These are phyloP conservation scores for Tapirus indicus DNA, from an alignment of 2,797 vertebrate genomes.

Conservation along the genomic window DNA sequence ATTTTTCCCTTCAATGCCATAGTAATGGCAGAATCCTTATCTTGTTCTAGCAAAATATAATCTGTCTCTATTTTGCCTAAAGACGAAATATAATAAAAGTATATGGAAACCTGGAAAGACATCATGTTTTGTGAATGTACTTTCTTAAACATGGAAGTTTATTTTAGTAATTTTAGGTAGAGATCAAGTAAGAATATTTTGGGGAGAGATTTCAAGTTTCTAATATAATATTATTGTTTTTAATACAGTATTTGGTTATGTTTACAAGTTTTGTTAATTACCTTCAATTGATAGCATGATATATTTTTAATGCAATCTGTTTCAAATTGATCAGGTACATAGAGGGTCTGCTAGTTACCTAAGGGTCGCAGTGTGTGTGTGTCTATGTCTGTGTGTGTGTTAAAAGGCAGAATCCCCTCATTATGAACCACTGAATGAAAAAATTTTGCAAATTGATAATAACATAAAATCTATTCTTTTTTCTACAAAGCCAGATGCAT, in stretches of 20 bases:
- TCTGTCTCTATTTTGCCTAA: not conserved
- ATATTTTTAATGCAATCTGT: not conserved
- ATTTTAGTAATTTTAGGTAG: not conserved
- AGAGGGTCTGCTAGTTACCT: not conserved
- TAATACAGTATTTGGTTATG: not conserved
- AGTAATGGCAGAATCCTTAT: not conserved
- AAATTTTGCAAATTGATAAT: slow-evolving; percentile 24
- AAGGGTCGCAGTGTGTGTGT: not conserved
- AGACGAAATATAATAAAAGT: slow-evolving; percentile 49
- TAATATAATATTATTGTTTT: slow-evolving; percentile 28
- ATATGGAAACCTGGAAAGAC: slow-evolving; percentile 12
- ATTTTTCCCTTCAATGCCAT: not conserved
- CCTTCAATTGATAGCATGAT: not conserved
- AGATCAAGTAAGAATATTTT: slow-evolving; percentile 36
- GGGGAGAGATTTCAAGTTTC: slow-evolving; percentile 19
- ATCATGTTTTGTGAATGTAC: not conserved
- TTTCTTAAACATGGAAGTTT: slow-evolving; percentile 33
- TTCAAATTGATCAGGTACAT: slow-evolving; percentile 30
- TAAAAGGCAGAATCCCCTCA: not conserved
- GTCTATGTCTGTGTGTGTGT: not conserved
- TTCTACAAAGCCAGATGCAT: not conserved
- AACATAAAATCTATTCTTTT: not conserved
- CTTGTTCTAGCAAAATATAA: slow-evolving; percentile 49
- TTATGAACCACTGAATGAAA: slow-evolving; percentile 51
- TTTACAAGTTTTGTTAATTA: slow-evolving; percentile 45